A percentile compares a stretch with the other conserved stretches of the same genome.
phyloP scores from a whole-genome alignment of 2,888 invertebrate species.

The Gymnoscelis rufifasciata region DNA sequence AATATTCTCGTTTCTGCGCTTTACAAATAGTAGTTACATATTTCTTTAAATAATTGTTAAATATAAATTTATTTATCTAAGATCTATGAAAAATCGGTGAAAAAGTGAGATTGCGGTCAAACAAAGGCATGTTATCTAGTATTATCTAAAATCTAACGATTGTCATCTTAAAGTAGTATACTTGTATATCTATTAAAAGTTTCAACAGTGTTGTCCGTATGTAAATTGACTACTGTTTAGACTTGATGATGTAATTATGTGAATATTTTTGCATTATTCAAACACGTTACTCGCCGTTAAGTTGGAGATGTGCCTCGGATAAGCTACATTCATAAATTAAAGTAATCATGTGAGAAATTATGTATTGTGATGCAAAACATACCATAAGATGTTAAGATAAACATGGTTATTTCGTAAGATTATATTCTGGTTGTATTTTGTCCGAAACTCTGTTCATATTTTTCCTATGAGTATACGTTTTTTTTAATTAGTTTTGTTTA shows the following conservation, averaged over 20 bases:
- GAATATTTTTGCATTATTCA: constrained; percentile 26
- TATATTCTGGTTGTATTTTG: background rate
- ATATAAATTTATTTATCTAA: too few species aligned
- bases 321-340: constrained; percentile 9
- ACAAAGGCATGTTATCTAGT: too few species aligned
- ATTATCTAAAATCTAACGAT: too few species aligned
- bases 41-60: too few species aligned
- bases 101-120: too few species aligned
- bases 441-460: background rate
- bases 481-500: background rate
- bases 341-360: constrained; percentile 12
- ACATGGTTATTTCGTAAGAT: background rate
- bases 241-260: constrained; percentile 19
- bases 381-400: background rate
- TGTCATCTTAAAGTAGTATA: too few species aligned
- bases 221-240: constrained; percentile 20
- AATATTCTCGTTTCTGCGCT: too few species aligned
- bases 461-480: too few species aligned
- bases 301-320: constrained; percentile 9
- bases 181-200: background rate
- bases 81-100: too few species aligned
- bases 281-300: constrained; percentile 13
- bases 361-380: constrained; percentile 2
- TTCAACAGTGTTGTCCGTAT: constrained; percentile 12
- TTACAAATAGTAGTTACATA: too few species aligned